phyloP scores from a whole-genome alignment of 2,797 vertebrate species.

The Myiotriccus ornatus region DNA sequence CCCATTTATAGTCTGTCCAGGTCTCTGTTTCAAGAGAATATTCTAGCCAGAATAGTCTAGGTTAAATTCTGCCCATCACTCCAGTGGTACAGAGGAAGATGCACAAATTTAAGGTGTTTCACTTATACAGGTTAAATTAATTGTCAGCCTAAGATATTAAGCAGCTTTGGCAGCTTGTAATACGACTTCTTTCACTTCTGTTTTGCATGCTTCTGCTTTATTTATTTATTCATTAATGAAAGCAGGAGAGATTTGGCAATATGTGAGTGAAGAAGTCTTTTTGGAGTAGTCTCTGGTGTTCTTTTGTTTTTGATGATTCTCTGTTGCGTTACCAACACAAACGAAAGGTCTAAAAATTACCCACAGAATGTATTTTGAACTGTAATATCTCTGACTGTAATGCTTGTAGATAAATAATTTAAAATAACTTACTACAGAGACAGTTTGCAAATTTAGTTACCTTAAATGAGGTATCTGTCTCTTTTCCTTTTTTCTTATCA shows the following conservation, averaged over 20 bases:
- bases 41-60: background rate
- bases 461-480: background rate
- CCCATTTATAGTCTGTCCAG: background rate
- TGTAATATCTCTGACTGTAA: background rate
- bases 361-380: background rate
- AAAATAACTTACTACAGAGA: background rate
- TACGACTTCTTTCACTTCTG: background rate
- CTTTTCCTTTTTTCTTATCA: background rate
- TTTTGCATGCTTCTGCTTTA: background rate
- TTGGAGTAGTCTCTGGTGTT: background rate
- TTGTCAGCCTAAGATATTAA: background rate
- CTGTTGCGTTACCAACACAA: background rate
- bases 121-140: background rate
- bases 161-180: background rate
- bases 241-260: background rate
- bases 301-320: background rate
- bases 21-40: background rate
- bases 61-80: background rate
- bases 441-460: background rate
- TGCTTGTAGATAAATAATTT: background rate
- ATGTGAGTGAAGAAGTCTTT: background rate
- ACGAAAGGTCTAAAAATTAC: background rate
- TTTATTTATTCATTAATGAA: background rate
- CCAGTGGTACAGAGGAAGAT: background rate
- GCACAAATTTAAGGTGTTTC: background rate